A percentile compares a stretch with the other conserved stretches of the same genome.
Conservation (phyloP, 2,113 vertebrate genomes). For the Urocitellus parryii region DNA sequence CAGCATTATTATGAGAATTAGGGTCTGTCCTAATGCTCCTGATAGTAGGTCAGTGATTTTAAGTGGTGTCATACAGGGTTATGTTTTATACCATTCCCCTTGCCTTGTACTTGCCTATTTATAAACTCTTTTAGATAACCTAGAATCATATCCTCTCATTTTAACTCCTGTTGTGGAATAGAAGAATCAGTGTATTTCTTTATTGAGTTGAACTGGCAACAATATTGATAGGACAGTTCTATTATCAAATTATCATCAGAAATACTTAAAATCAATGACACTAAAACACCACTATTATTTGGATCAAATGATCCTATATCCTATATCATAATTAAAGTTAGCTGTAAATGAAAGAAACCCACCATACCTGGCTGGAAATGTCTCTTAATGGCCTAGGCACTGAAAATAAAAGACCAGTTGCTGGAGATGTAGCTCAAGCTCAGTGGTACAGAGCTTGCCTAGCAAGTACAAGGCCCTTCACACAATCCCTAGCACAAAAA, state of each 20-base stretch:
- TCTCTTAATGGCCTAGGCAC: background rate
- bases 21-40: background rate
- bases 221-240: constrained; percentile 21
- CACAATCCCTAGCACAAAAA: no score
- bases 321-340: background rate
- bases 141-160: constrained; percentile 26
- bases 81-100: background rate
- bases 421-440: no score
- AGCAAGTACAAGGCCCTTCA: no score
- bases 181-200: constrained; percentile 14
- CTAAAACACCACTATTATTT: constrained; percentile 40
- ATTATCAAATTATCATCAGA: constrained; percentile 52
- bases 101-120: constrained; percentile 1
- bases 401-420: background rate
- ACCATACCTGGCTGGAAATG: background rate
- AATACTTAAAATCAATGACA: constrained; percentile 1
- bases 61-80: background rate
- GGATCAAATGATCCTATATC: background rate
- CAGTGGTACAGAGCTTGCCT: no score
- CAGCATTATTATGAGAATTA: background rate
- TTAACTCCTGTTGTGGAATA: background rate
- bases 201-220: constrained; percentile 15
- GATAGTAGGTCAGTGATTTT: constrained; percentile 29
- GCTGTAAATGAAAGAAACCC: background rate
- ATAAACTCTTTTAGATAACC: constrained; percentile 45